Evolutionary conservation across 2,888 invertebrate genomes (phyloP), one percentile per base, ranked within the genome.

Genomic region (Pasiphila rectangulata): DNA sequence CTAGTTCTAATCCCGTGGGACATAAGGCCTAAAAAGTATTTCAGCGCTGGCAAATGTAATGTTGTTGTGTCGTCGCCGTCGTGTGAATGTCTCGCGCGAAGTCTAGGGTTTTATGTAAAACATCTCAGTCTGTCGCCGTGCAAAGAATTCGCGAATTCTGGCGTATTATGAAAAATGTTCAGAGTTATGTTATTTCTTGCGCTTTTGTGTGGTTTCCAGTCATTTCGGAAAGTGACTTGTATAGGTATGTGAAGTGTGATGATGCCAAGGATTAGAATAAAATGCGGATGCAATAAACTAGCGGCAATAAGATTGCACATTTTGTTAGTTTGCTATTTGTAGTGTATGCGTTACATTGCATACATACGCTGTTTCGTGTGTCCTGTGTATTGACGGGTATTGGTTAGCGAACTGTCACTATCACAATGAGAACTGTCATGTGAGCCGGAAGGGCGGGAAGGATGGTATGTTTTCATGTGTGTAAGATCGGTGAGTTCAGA

Each of bases 81-180:
- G 73, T 75, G 69, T 69, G 72, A 79, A 78, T 72, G 82, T 83
- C 82, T 83, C 82, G 79, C 70, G 71, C 68, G 69, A 71, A 75
- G 82, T 83, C 83, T 85, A 82, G 76, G 74, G 67, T 73, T 80
- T 81, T 79, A 77, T 78, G 76, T 70, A 72, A 75, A 81, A 71
- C 69, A 79, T 79, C 73, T 75, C 76, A 76, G 72, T 75, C 73
- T 72, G 66, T 71, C 70, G 65, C 57, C 51, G 61, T 58, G 75
- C 55, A 62, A 69, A 69, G 72, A 75, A 75, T 76, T 72, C 68
- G 64, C 66, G 59, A 54, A 67, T 70, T 66, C 64, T 61, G 60
- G 51, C 45, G 60, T 60, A 63, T 56, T 64, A 68, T 72, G 63
- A 55, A 62, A 67, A 63, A 67, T 56, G 41, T 57, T 52, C 48